These are phyloP conservation scores for Poeciliopsis gracilis DNA, from an alignment of 2,797 vertebrate species.

Conservation along the genomic window DNA sequence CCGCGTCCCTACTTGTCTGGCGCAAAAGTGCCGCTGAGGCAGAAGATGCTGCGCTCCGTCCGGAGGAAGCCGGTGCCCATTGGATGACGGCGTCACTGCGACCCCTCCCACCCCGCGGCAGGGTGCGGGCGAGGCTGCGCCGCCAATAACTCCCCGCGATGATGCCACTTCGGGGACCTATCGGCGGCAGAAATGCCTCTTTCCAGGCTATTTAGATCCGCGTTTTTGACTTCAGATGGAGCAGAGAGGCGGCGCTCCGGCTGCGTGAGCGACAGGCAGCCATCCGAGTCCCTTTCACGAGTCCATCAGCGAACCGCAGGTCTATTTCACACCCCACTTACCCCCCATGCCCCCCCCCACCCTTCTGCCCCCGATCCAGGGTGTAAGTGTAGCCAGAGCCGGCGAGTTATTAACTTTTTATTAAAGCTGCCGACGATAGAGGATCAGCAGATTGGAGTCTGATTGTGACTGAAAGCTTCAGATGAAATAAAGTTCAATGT, in stretches of 20 bases:
- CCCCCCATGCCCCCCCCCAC: background rate
- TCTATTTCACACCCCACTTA: conserved; percentile 78
- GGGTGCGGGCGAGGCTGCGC: conserved; percentile 62
- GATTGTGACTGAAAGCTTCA: conserved; percentile 38
- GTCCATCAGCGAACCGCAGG: conserved; percentile 70
- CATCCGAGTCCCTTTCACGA: conserved; percentile 64
- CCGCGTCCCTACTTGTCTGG: conserved; percentile 76
- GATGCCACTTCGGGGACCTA: conserved; percentile 44
- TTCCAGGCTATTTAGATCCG: conserved; percentile 72
- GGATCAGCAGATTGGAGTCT: conserved; percentile 38
- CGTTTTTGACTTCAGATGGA: conserved; percentile 57
- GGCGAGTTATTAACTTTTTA: conserved; percentile 60
- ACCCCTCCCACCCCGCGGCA: conserved; percentile 76
- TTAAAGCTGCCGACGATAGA: conserved; percentile 51
- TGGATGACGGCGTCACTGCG: conserved; percentile 77
- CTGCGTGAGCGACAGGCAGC: conserved; percentile 63
- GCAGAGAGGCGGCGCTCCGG: conserved; percentile 51
- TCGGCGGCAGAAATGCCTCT: conserved; percentile 50
- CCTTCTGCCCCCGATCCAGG: conserved; percentile 64
- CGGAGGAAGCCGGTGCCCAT: conserved; percentile 76
- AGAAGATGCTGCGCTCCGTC: conserved; percentile 82
- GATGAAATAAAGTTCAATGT: conserved; percentile 40
- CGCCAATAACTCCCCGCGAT: conserved; percentile 36
- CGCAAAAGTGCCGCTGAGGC: conserved; percentile 90
- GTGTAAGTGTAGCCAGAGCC: conserved; percentile 27